Percentiles rank a stretch among this genome's conserved stretches.
phyloP scores from a whole-genome alignment of 2,113 vertebrate species.

The Bucco capensis region DNA sequence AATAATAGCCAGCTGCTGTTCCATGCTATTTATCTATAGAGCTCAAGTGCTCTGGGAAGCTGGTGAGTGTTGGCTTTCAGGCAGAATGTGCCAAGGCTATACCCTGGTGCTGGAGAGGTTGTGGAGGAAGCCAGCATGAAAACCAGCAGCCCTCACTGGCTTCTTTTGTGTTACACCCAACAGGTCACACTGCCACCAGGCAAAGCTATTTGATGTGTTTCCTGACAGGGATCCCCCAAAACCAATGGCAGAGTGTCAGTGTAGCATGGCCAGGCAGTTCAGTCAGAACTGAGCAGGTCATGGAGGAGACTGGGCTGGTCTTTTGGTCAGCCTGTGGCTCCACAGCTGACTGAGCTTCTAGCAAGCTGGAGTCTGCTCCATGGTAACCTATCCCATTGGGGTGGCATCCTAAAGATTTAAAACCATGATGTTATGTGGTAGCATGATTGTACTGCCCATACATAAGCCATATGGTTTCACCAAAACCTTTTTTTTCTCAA shows the following conservation, averaged over 20 bases:
- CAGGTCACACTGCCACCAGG: not conserved
- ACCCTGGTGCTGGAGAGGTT: not conserved
- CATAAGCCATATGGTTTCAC: not conserved
- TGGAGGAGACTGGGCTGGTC: not conserved
- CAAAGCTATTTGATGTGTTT: not conserved
- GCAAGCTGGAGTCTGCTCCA: rapidly evolving
- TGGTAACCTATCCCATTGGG: not conserved
- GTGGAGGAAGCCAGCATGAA: not conserved
- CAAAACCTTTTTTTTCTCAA: not conserved
- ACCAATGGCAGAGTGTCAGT: rapidly evolving
- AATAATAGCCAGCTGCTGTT: conserved; percentile 35
- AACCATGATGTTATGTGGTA: not conserved
- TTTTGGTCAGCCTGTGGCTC: rapidly evolving
- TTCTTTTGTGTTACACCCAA: not conserved
- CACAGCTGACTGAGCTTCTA: not conserved
- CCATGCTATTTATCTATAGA: not conserved
- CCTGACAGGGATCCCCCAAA: not conserved
- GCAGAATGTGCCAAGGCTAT: not conserved
- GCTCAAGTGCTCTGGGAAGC: not conserved
- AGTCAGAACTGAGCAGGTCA: rapidly evolving
- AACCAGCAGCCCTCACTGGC: not conserved
- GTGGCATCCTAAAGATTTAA: not conserved
- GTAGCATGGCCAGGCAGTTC: rapidly evolving
- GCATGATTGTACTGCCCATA: not conserved
- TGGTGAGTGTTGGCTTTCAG: not conserved